A percentile compares a stretch with the other conserved stretches of the same genome.
These are phyloP conservation scores for Cyprinodon brontotheroides DNA, from an alignment of 2,113 vertebrate species.

Conservation along the genomic window DNA sequence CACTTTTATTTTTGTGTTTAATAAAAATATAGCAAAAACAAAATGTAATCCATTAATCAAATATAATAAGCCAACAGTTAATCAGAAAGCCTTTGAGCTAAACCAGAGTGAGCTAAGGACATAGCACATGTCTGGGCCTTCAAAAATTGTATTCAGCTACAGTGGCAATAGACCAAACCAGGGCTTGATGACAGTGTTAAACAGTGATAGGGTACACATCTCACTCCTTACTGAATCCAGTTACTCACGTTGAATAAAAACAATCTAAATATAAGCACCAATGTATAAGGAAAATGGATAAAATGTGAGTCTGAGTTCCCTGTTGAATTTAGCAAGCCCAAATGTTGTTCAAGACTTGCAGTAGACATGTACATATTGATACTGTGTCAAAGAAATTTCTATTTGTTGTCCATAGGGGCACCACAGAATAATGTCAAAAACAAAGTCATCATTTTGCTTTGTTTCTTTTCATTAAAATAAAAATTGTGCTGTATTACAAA, in stretches of 20 bases:
- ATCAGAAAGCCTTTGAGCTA: too few relatives aligned
- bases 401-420: not conserved
- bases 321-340: not conserved
- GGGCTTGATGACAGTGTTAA: not conserved
- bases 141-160: not conserved
- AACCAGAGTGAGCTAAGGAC: too few relatives aligned
- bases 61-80: too few relatives aligned
- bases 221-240: not conserved
- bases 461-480: not conserved
- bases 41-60: too few relatives aligned
- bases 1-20: too few relatives aligned
- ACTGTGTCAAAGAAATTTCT: not conserved
- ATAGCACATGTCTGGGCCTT: too few relatives aligned
- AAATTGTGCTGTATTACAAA: too few relatives aligned
- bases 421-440: not conserved
- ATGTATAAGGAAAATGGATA: not conserved
- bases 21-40: too few relatives aligned
- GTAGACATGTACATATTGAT: not conserved
- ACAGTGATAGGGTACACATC: not conserved
- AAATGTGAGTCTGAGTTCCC: not conserved
- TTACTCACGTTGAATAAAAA: not conserved
- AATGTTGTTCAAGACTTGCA: not conserved
- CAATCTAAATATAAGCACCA: too few relatives aligned
- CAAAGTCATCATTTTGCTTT: not conserved
- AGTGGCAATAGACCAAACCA: not conserved